phyloP scores from a whole-genome alignment of 2,113 vertebrate species.

The Hyla sarda region DNA sequence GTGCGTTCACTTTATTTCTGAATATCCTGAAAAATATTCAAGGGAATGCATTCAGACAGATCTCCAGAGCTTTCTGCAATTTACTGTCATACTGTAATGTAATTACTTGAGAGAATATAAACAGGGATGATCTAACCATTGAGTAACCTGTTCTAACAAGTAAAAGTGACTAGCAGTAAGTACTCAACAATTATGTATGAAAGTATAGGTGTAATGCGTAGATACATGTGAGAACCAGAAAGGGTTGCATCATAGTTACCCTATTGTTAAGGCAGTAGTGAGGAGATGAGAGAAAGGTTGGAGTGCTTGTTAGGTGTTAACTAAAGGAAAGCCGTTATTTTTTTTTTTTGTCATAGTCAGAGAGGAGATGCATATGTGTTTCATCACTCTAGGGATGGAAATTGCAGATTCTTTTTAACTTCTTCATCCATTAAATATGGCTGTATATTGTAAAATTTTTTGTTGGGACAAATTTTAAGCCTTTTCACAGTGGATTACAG shows the following conservation, averaged over 20 bases:
- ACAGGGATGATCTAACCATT: conserved; percentile 2
- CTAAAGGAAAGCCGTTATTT: background rate
- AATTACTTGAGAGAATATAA: background rate
- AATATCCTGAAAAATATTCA: background rate
- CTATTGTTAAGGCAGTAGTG: background rate
- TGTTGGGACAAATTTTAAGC: too few relatives aligned
- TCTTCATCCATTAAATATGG: too few relatives aligned
- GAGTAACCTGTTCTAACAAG: background rate
- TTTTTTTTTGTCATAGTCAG: background rate
- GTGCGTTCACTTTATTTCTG: background rate
- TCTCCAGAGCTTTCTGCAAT: background rate
- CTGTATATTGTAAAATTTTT: too few relatives aligned
- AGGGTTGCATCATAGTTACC: background rate
- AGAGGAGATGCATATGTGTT: background rate
- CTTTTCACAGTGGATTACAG: too few relatives aligned
- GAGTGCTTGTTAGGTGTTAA: background rate
- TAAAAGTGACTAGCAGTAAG: background rate
- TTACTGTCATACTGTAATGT: background rate
- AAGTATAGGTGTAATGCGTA: background rate
- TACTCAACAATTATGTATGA: background rate
- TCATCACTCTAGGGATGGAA: too few relatives aligned
- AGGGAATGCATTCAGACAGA: background rate
- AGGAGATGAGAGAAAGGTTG: background rate
- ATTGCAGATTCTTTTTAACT: too few relatives aligned
- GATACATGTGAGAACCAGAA: background rate